Evolutionary conservation across 2,888 invertebrate genomes (phyloP).

Genomic region (Mystacides longicornis): DNA sequence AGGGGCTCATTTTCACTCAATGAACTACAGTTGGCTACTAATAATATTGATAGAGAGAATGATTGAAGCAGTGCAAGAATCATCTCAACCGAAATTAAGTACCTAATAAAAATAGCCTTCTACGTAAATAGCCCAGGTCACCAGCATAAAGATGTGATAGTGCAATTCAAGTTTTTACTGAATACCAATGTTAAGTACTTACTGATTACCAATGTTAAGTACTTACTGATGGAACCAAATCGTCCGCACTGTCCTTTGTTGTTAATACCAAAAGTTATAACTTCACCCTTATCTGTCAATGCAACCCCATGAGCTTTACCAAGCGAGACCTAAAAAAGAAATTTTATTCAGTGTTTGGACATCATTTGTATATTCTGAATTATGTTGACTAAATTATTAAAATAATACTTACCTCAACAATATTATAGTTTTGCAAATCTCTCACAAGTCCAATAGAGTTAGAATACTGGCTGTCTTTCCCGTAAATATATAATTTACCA

Average conservation of each 20-base stretch:
- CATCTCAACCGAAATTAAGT: too few species aligned
- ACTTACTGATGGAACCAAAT: not conserved
- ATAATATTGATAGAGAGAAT: too few species aligned
- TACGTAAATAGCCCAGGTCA: not conserved
- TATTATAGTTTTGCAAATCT: conserved; percentile 64
- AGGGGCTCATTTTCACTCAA: too few species aligned
- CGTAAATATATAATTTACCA: conserved; percentile 88
- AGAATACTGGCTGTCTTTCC: conserved; percentile 84
- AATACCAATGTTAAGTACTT: too few species aligned
- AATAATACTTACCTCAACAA: conserved; percentile 42
- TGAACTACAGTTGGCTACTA: too few species aligned
- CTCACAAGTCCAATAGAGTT: conserved; percentile 68
- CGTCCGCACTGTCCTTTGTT: conserved; percentile 97
- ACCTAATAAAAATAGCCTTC: not conserved
- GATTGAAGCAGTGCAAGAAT: too few species aligned
- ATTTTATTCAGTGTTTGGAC: not conserved
- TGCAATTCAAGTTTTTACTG: too few species aligned
- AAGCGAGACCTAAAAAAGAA: conserved; percentile 59
- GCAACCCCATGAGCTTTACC: conserved; percentile 96
- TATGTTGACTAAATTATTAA: not conserved
- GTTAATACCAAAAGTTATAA: conserved; percentile 95
- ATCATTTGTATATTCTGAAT: not conserved
- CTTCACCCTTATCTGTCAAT: conserved; percentile 78
- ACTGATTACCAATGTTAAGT: not conserved
- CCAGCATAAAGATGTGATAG: not conserved